A percentile compares a stretch with the other conserved stretches of the same genome.
These are phyloP conservation scores for Trachythela sp. DNA, from an alignment of 64 coral and sea anemone genomes.

Conservation along the genomic window DNA sequence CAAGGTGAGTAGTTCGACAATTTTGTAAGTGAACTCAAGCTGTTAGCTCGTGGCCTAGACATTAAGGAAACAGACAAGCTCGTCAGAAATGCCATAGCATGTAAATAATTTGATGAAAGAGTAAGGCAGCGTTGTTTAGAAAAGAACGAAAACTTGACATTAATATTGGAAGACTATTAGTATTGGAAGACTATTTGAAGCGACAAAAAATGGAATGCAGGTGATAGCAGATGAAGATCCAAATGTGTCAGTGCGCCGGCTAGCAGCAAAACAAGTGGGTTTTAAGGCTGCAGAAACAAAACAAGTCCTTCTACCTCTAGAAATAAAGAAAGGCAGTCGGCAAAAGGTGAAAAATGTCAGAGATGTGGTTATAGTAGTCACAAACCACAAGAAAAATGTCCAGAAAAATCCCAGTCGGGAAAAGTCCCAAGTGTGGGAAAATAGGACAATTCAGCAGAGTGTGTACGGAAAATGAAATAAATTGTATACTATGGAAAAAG, in stretches of 20 bases:
- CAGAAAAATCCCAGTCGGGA: constrained; percentile 12
- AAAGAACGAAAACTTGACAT: constrained; percentile 19
- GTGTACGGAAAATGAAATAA: neutral
- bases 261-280: neutral
- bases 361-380: constrained; percentile 21
- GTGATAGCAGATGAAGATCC: constrained; percentile 6
- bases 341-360: neutral
- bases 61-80: constrained; percentile 36
- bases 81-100: constrained; percentile 51
- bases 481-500: neutral
- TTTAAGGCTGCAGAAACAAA: neutral
- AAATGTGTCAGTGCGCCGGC: neutral
- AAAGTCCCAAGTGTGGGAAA: constrained; percentile 19
- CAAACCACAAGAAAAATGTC: constrained; percentile 23
- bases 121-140: constrained; percentile 39
- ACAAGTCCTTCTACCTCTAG: neutral
- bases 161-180: neutral
- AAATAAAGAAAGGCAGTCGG: neutral
- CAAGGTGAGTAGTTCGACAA: constrained; percentile 28
- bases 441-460: constrained; percentile 34
- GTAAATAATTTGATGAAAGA: constrained; percentile 38
- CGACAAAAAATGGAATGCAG: constrained; percentile 18
- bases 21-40: constrained; percentile 43
- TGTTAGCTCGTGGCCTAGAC: constrained; percentile 38
- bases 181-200: neutral